Evolutionary conservation across 2,888 invertebrate species (phyloP).

Genomic region (Nematopogon swammerdamellus): DNA sequence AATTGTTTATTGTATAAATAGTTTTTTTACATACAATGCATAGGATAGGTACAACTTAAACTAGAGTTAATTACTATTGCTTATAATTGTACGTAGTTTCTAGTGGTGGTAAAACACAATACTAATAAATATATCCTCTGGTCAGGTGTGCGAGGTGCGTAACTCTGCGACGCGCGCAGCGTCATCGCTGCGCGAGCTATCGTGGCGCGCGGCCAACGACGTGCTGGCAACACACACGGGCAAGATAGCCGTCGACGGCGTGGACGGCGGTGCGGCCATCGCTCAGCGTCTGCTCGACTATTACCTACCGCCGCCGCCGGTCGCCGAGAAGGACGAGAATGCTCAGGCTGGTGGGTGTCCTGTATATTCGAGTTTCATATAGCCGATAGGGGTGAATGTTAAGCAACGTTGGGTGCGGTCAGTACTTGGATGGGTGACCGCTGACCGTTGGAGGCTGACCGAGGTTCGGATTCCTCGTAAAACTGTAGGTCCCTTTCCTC

Average conservation of each 20-base stretch:
- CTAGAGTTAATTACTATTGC: no score
- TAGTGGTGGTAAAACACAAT: no score
- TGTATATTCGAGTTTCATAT: background rate
- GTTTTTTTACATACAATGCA: no score
- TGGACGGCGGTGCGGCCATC: constrained; percentile 64
- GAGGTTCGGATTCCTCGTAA: no score
- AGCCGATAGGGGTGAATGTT: background rate
- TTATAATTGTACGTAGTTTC: no score
- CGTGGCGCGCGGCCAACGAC: constrained; percentile 71
- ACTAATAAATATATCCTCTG: no score
- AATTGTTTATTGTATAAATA: no score
- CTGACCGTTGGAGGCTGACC: no score
- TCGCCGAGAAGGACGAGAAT: constrained; percentile 50
- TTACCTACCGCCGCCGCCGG: constrained; percentile 58
- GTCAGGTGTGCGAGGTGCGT: constrained; percentile 44
- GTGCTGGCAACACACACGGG: constrained; percentile 68
- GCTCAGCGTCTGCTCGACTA: constrained; percentile 73
- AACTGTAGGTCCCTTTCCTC: no score
- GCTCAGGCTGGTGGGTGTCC: constrained; percentile 23
- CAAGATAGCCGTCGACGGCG: constrained; percentile 61
- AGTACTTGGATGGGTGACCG: no score
- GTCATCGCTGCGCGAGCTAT: constrained; percentile 61
- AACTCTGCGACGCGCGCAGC: constrained; percentile 57
- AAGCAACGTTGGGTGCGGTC: no score
- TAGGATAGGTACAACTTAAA: no score